Conservation (phyloP, 2,797 vertebrate genomes). For the Crenichthys baileyi region DNA sequence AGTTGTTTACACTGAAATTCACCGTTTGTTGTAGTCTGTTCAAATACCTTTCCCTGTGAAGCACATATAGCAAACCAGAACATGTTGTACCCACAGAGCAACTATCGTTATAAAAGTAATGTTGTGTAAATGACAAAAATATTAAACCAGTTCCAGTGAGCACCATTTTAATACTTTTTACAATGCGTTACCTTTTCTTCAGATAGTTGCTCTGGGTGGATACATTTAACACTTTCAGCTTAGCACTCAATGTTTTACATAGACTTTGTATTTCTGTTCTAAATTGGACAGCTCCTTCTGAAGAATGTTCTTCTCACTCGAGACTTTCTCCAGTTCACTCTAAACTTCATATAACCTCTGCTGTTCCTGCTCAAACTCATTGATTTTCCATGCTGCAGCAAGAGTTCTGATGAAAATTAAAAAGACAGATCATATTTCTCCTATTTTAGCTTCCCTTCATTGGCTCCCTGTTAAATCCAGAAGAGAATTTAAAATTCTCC, state of each 20-base stretch:
- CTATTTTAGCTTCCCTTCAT: too few relatives aligned
- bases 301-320: slow-evolving; percentile 60
- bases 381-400: too few relatives aligned
- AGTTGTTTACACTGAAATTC: not conserved
- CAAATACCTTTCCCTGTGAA: not conserved
- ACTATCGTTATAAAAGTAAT: not conserved
- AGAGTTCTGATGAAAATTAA: too few relatives aligned
- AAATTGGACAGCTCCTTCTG: slow-evolving; percentile 67
- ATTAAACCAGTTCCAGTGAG: not conserved
- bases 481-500: too few relatives aligned
- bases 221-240: not conserved
- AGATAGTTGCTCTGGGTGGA: not conserved
- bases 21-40: not conserved
- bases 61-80: not conserved
- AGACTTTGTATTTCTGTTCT: slow-evolving; percentile 65
- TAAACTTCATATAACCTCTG: slow-evolving; percentile 54
- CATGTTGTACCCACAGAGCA: not conserved
- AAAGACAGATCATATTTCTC: too few relatives aligned
- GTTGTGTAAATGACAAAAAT: not conserved
- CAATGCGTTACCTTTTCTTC: not conserved
- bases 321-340: slow-evolving; percentile 62
- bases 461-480: too few relatives aligned
- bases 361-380: slow-evolving; percentile 67
- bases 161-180: not conserved
- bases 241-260: too few relatives aligned